Evolutionary conservation across 1,140 invertebrate genomes (phyloP), one percentile per base, ranked within the genome.

Genomic region (Meloidogyne floridensis): DNA sequence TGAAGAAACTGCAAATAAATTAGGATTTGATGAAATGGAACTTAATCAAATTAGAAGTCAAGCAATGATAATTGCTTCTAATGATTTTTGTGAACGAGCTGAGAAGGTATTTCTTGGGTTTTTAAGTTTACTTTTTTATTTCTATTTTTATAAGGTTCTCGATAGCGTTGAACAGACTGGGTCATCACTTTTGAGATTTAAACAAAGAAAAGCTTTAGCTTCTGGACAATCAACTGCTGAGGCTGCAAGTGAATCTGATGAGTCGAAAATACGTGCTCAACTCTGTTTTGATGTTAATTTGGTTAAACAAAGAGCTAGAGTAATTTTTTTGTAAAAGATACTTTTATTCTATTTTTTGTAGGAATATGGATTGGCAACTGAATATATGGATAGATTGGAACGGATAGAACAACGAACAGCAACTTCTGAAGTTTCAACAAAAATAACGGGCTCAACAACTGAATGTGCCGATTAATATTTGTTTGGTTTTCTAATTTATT

Each of bases 91-190:
- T 51, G 77, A 85, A 20, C 32, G 75, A 15, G 84, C 84, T 18
- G 72, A 74, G 53, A 81, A 85, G 72, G 84, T 85, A 4, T 47
- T 8, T 47, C 0, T 47, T 47, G 20, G 20, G 32, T 32, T 32
- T 32, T 32, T 32, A 32, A 32, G 1, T 47, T 47, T 8, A 47
- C 47, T 47, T 47, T 47, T 47, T 47, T 47, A 47, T 47, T 47
- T 47, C 47, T 47, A 47, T 47, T 47, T 42, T 32, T 81, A 83
- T 82, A 20, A 85, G 84, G 84, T 85, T 43, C 69, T 85, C 2
- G 84, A 84, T 42, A 72, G 84, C 4, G 84, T 85, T 53, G 86
- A 85, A 74, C 84, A 87, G 13, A 87, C 84, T 42, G 84, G 85
- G 18, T 85, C 84, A 0, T 75, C 69, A 2, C 77, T 85, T 6